Percentiles rank a stretch among this genome's conserved stretches.
Conservation (phyloP, 2,888 invertebrate species). For the Aproaerema taeniolella region DNA sequence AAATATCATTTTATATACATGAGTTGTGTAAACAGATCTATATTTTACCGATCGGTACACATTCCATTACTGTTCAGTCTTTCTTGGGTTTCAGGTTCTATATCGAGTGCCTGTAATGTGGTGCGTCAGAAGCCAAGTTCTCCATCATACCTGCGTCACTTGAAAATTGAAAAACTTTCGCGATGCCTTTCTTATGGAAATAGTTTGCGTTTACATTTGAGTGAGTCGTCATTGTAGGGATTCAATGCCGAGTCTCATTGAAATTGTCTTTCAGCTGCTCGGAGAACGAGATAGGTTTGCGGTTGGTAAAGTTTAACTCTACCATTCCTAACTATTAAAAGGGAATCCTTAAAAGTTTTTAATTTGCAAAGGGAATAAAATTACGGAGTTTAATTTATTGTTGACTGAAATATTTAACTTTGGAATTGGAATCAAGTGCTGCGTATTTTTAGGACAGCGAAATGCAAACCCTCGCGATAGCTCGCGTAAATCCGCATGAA, state of each 20-base stretch:
- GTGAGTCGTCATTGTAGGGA: slow-evolving; percentile 72
- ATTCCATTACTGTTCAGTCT: too few relatives aligned
- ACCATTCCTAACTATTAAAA: too few relatives aligned
- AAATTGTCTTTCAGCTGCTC: slow-evolving; percentile 38
- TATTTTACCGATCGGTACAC: too few relatives aligned
- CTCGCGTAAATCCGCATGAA: slow-evolving; percentile 74
- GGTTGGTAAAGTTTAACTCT: too few relatives aligned
- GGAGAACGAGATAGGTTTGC: too few relatives aligned
- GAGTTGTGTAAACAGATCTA: too few relatives aligned
- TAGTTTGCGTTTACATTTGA: slow-evolving; percentile 72
- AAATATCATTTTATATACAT: too few relatives aligned
- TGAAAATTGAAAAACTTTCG: slow-evolving; percentile 76
- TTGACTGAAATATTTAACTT: not conserved
- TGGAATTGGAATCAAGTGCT: slow-evolving; percentile 20
- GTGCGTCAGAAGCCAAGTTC: slow-evolving; percentile 69
- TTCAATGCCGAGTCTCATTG: slow-evolving; percentile 55
- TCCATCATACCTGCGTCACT: slow-evolving; percentile 75
- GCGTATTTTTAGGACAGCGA: slow-evolving; percentile 56
- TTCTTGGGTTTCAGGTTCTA: too few relatives aligned
- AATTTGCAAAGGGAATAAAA: too few relatives aligned
- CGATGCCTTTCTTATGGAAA: slow-evolving; percentile 75
- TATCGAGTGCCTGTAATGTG: too few relatives aligned
- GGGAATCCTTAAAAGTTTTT: too few relatives aligned
- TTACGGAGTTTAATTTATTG: too few relatives aligned
- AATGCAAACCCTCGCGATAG: slow-evolving; percentile 66